A percentile compares a stretch with the other conserved stretches of the same genome.
Evolutionary conservation across 2,113 vertebrate genomes (phyloP).

Genomic region (Boulengeromyrus knoepffleri): DNA sequence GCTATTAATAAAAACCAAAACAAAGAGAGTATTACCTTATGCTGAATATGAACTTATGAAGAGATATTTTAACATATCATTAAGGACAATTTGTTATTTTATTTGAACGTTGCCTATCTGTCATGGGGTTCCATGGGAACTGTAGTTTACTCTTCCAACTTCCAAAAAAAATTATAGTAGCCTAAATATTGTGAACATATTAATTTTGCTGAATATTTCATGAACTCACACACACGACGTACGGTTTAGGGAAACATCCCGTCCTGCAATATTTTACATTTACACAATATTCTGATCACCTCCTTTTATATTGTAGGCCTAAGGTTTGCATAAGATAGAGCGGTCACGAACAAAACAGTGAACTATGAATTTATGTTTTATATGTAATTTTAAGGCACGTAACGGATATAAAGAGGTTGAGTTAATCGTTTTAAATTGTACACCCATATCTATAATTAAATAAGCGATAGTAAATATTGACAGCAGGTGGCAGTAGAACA

Average conservation of each 20-base stretch:
- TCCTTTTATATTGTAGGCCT: neutral
- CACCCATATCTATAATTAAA: neutral
- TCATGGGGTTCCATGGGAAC: conserved; percentile 1
- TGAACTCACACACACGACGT: neutral
- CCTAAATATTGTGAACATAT: neutral
- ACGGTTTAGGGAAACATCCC: neutral
- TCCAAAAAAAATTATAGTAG: neutral
- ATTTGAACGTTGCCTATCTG: neutral
- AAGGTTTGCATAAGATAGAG: neutral
- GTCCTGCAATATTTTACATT: neutral
- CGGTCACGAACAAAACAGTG: neutral
- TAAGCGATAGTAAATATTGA: neutral
- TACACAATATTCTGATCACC: neutral
- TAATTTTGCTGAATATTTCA: neutral
- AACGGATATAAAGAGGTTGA: neutral
- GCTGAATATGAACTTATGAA: neutral
- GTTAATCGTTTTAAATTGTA: neutral
- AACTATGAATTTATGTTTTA: neutral
- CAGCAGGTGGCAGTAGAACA: conserved; percentile 17
- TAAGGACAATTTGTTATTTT: neutral
- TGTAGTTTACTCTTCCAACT: conserved; percentile 8
- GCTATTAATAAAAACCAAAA: neutral
- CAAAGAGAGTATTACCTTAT: neutral
- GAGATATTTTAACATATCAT: neutral
- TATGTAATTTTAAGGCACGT: neutral